A percentile compares a stretch with the other conserved stretches of the same genome.
phyloP scores from a whole-genome alignment of 2,113 vertebrate species.

The Stigmatopora nigra region DNA sequence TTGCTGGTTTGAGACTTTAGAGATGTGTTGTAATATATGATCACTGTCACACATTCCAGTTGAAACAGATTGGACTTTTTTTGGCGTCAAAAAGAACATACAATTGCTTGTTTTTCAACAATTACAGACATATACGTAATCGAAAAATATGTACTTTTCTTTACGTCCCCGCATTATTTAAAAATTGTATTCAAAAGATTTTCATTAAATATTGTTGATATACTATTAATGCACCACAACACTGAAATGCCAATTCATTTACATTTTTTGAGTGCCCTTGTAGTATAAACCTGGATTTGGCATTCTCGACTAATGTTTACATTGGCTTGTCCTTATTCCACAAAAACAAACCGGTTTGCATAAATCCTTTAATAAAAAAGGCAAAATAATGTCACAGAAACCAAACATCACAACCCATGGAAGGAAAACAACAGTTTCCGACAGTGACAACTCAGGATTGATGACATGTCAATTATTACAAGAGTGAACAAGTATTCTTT shows the following conservation, averaged over 20 bases:
- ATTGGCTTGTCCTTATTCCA: conserved; percentile 23
- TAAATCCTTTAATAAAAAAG: conserved; percentile 56
- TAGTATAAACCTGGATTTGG: conserved; percentile 10
- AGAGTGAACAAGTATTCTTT: conserved; percentile 16
- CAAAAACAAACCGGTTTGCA: conserved; percentile 34
- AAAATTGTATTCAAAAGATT: neutral
- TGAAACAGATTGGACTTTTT: no score
- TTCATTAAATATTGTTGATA: neutral
- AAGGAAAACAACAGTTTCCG: conserved; percentile 17
- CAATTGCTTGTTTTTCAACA: no score
- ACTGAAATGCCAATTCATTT: conserved; percentile 11
- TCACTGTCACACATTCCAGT: no score
- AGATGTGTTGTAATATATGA: no score
- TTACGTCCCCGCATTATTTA: neutral
- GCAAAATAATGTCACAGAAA: conserved; percentile 46
- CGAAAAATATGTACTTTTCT: neutral
- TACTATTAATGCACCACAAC: neutral
- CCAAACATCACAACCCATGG: conserved; percentile 35
- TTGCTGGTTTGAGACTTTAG: conserved; percentile 43
- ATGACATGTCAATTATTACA: neutral
- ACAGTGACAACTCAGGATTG: neutral
- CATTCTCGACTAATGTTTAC: conserved; percentile 15
- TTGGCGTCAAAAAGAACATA: no score
- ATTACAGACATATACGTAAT: no score
- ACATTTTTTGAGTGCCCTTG: neutral